phyloP scores from a whole-genome alignment of 2,888 invertebrate species.

The Plebejus anna region DNA sequence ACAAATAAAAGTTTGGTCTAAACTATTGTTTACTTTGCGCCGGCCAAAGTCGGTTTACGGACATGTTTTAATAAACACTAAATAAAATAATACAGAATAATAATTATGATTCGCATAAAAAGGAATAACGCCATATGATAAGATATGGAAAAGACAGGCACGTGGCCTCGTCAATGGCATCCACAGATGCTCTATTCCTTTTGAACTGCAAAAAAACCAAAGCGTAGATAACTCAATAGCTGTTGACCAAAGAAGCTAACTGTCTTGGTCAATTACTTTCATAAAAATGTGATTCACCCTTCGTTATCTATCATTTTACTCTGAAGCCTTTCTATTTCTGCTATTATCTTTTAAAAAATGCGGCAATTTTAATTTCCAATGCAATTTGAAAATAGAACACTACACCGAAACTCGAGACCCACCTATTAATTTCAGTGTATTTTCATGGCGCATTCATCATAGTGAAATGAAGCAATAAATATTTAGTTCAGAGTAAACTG shows the following conservation, averaged over 20 bases:
- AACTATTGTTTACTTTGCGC: constrained; percentile 7
- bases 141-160: not conserved
- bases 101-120: not conserved
- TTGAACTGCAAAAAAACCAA: no score
- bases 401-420: not conserved
- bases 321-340: not conserved
- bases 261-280: no score
- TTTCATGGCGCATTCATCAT: not conserved
- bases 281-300: no score
- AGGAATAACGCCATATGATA: not conserved
- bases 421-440: not conserved
- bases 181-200: no score
- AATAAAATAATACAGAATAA: not conserved
- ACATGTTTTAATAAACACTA: not conserved
- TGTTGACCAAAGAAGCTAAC: no score
- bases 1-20: constrained; percentile 15
- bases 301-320: no score
- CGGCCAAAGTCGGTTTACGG: not conserved
- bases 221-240: no score
- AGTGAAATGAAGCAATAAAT: constrained; percentile 11
- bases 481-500: not conserved
- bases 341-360: not conserved
- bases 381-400: not conserved
- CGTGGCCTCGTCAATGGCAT: no score
- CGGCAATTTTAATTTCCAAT: not conserved